A percentile compares a stretch with the other conserved stretches of the same genome.
These are phyloP conservation scores for Cyphotilapia sp. DNA, from an alignment of 2,113 vertebrate species.

Conservation along the genomic window DNA sequence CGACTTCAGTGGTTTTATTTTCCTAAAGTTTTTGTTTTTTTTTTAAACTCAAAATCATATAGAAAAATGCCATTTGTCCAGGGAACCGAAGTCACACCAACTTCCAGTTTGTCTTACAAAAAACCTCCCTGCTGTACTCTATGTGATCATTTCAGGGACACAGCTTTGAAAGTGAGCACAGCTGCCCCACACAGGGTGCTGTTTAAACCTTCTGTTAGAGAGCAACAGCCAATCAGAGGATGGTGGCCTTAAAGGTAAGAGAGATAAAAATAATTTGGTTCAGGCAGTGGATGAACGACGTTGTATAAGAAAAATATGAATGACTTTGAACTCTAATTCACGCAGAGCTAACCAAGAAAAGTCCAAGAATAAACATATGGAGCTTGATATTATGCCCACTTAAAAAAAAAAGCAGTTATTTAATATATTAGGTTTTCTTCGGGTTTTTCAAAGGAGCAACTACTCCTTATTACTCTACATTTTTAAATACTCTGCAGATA, in stretches of 20 bases:
- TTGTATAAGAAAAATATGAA: background rate
- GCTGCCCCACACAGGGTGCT: background rate
- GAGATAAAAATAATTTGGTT: background rate
- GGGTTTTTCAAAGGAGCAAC: fast-evolving
- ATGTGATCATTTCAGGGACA: background rate
- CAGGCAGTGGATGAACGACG: background rate
- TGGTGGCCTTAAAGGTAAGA: fast-evolving
- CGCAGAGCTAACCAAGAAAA: background rate
- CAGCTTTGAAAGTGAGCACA: background rate
- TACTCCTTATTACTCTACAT: background rate
- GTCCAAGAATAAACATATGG: background rate
- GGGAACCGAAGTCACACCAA: background rate
- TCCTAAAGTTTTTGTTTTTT: background rate
- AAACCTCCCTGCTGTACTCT: background rate
- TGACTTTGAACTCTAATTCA: background rate
- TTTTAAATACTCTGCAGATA: background rate
- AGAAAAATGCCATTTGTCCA: background rate
- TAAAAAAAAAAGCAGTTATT: background rate
- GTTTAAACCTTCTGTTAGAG: background rate
- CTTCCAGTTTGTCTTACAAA: background rate
- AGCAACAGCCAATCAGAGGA: background rate
- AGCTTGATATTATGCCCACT: background rate
- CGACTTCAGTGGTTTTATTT: background rate
- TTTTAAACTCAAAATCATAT: background rate
- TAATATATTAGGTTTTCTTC: background rate